These are phyloP conservation scores for Riptortus pedestris DNA, from an alignment of 1,140 invertebrate genomes.

Conservation along the genomic window DNA sequence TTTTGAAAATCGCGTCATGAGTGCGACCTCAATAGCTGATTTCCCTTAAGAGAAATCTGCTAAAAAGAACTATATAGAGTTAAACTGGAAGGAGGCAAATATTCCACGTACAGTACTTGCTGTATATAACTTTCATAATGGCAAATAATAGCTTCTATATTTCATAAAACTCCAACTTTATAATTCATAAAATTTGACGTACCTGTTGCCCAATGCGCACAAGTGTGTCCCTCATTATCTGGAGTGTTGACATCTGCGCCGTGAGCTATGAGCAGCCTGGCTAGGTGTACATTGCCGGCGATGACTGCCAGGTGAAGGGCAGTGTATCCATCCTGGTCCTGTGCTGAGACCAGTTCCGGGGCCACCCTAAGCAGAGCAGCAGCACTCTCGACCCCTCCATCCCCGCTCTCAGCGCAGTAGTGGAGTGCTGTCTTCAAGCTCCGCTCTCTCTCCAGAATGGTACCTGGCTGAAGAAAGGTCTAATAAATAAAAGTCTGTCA, in stretches of 20 bases:
- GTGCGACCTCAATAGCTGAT: too few relatives aligned
- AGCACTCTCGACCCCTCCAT: constrained; percentile 48
- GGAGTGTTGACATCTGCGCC: constrained; percentile 77
- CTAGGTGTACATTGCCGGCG: constrained; percentile 72
- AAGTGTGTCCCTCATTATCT: constrained; percentile 88
- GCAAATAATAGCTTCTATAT: too few relatives aligned
- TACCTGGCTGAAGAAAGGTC: constrained; percentile 45
- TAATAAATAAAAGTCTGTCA: neutral
- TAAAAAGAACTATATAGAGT: too few relatives aligned
- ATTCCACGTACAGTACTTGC: too few relatives aligned
- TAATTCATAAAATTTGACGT: constrained; percentile 31
- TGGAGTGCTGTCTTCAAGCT: constrained; percentile 80
- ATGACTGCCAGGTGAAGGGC: constrained; percentile 87
- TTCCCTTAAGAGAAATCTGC: too few relatives aligned
- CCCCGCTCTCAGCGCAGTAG: constrained; percentile 71
- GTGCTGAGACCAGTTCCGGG: constrained; percentile 63
- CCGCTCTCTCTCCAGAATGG: constrained; percentile 57
- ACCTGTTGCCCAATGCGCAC: constrained; percentile 98
- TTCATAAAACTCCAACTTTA: too few relatives aligned
- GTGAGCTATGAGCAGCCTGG: constrained; percentile 66
- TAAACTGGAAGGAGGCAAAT: too few relatives aligned
- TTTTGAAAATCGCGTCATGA: too few relatives aligned
- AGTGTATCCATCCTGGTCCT: constrained; percentile 88
- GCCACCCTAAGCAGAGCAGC: constrained; percentile 63
- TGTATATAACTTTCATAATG: too few relatives aligned